These are phyloP conservation scores for Xenopus laevis DNA, from an alignment of 2,113 vertebrate species.

Conservation along the genomic window DNA sequence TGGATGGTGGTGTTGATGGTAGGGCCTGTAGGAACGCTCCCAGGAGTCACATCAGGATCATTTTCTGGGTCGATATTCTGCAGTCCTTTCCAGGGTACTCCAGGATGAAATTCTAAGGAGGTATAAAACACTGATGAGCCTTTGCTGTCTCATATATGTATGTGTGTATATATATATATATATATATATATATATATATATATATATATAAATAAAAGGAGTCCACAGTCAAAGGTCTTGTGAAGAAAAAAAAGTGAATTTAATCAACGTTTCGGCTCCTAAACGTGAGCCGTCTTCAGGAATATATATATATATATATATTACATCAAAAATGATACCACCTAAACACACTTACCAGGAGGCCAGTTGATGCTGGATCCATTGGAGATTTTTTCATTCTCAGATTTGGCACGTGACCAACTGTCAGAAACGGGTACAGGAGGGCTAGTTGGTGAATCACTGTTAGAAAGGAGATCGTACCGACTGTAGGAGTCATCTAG, in stretches of 20 bases:
- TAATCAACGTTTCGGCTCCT: no score
- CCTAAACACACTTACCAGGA: conserved; percentile 72
- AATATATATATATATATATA: background rate
- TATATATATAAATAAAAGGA: no score
- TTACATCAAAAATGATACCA: no score
- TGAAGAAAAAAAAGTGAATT: no score
- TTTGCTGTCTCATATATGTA: background rate
- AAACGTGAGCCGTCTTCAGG: no score
- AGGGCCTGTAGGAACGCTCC: conserved; percentile 92
- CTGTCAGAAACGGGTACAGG: conserved; percentile 86
- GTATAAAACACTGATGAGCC: background rate
- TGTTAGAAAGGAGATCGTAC: conserved; percentile 88
- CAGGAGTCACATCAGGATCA: conserved; percentile 95
- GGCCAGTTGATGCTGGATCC: conserved; percentile 97
- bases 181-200: no score
- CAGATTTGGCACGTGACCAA: conserved; percentile 92
- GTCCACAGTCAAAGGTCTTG: no score
- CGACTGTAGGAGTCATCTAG: conserved; percentile 92
- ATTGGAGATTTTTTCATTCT: conserved; percentile 91
- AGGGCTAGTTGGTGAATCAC: conserved; percentile 87
- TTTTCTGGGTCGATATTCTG: conserved; percentile 97
- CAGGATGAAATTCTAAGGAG: conserved; percentile 89
- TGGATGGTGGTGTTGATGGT: conserved; percentile 98
- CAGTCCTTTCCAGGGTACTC: conserved; percentile 98
- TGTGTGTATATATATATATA: no score